A percentile compares a stretch with the other conserved stretches of the same genome.
phyloP scores from a whole-genome alignment of 1,140 invertebrate species.

The Drosophila repletoides region DNA sequence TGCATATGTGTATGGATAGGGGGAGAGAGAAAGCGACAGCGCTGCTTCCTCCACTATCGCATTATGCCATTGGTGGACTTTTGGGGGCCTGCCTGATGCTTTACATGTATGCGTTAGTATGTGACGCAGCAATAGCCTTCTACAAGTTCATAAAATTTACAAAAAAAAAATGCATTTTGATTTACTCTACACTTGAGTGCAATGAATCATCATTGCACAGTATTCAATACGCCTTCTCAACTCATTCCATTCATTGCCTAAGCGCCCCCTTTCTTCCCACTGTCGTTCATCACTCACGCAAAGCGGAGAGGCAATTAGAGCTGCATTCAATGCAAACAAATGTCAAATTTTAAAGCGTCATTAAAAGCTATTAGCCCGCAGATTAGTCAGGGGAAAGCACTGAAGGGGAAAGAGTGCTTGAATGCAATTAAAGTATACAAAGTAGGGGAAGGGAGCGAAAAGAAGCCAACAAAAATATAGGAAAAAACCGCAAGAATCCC shows the following conservation, averaged over 20 bases:
- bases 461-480: too few relatives aligned
- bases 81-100: constrained; percentile 55
- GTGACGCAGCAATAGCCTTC: constrained; percentile 8
- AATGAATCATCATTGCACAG: constrained; percentile 24
- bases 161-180: constrained; percentile 34
- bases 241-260: constrained; percentile 8
- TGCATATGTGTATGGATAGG: background rate
- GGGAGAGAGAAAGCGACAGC: background rate
- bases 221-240: background rate
- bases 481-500: too few relatives aligned
- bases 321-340: constrained; percentile 40
- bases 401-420: too few relatives aligned
- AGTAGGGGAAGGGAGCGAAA: too few relatives aligned
- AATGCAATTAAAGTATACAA: too few relatives aligned
- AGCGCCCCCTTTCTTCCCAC: background rate
- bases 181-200: background rate
- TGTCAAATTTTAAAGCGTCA: background rate
- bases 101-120: background rate
- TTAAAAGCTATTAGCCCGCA: too few relatives aligned
- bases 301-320: constrained; percentile 60
- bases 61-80: constrained; percentile 50
- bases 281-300: background rate
- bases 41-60: constrained; percentile 14
- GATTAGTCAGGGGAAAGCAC: too few relatives aligned
- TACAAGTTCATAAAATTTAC: constrained; percentile 33